phyloP scores from a whole-genome alignment of 2,113 vertebrate species.

The Ictalurus furcatus region DNA sequence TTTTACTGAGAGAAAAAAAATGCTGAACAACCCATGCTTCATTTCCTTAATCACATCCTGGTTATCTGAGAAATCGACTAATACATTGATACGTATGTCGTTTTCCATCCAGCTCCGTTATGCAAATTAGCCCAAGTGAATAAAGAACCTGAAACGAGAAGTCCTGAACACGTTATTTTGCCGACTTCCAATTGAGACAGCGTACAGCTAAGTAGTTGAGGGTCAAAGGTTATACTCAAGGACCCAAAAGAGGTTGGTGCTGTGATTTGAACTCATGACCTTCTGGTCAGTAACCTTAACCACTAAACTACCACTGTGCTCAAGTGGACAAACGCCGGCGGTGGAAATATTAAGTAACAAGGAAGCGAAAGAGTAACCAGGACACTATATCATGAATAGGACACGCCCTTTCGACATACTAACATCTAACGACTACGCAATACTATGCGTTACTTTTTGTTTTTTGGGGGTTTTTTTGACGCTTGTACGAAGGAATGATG shows the following conservation, averaged over 20 bases:
- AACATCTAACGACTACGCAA: background rate
- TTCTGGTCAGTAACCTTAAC: background rate
- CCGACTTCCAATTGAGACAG: background rate
- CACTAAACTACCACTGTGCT: background rate
- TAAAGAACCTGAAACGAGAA: background rate
- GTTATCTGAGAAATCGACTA: background rate
- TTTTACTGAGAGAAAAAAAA: background rate
- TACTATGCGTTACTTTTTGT: background rate
- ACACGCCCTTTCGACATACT: background rate
- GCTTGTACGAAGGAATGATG: background rate
- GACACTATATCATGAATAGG: background rate
- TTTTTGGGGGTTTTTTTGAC: background rate
- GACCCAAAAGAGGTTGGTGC: background rate
- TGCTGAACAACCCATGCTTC: background rate
- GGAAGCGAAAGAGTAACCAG: background rate
- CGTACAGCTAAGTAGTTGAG: background rate
- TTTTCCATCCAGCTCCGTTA: background rate
- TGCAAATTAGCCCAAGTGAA: background rate
- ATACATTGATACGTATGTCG: background rate
- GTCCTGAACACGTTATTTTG: background rate
- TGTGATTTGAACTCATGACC: background rate
- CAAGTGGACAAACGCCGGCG: background rate
- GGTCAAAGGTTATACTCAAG: background rate
- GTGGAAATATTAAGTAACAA: background rate
- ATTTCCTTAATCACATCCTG: background rate